phyloP scores from a whole-genome alignment of 2,888 invertebrate genomes.

The Xiphydria camelus region DNA sequence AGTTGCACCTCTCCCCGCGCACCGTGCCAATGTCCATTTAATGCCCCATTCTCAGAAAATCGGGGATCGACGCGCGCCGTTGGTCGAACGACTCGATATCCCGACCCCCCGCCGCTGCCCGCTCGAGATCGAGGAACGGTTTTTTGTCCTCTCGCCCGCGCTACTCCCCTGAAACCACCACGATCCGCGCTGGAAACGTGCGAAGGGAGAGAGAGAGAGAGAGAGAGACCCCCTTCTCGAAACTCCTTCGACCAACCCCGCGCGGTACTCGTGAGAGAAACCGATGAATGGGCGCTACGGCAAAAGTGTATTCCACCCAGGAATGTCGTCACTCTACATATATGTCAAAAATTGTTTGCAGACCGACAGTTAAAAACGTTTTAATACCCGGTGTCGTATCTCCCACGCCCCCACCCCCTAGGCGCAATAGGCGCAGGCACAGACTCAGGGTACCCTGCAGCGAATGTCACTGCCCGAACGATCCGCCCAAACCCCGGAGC shows the following conservation, averaged over 20 bases:
- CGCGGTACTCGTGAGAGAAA: conserved; percentile 44
- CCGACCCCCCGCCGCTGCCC: too few relatives aligned
- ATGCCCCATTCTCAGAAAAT: conserved; percentile 50
- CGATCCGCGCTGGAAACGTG: too few relatives aligned
- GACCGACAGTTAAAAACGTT: conserved; percentile 59
- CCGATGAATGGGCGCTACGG: conserved; percentile 6
- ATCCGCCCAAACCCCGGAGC: conserved; percentile 44
- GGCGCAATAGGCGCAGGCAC: conserved; percentile 58
- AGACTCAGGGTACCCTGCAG: conserved; percentile 57
- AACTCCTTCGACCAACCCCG: conserved; percentile 41
- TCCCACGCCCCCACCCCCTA: conserved; percentile 55
- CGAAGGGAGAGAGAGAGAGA: too few relatives aligned
- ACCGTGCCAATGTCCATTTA: conserved; percentile 54
- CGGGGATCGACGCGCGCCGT: conserved; percentile 43
- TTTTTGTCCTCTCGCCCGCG: too few relatives aligned
- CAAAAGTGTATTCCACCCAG: conserved; percentile 27
- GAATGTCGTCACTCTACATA: conserved; percentile 43
- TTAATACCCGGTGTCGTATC: conserved; percentile 58
- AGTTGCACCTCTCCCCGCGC: conserved; percentile 47
- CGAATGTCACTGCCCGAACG: conserved; percentile 53
- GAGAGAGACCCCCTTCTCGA: conserved; percentile 52
- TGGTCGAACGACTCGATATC: conserved; percentile 42
- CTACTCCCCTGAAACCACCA: too few relatives aligned
- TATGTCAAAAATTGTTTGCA: conserved; percentile 58
- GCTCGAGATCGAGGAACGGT: too few relatives aligned